phyloP scores from a whole-genome alignment of 2,888 invertebrate species.

The Pilophorus perplexus region DNA sequence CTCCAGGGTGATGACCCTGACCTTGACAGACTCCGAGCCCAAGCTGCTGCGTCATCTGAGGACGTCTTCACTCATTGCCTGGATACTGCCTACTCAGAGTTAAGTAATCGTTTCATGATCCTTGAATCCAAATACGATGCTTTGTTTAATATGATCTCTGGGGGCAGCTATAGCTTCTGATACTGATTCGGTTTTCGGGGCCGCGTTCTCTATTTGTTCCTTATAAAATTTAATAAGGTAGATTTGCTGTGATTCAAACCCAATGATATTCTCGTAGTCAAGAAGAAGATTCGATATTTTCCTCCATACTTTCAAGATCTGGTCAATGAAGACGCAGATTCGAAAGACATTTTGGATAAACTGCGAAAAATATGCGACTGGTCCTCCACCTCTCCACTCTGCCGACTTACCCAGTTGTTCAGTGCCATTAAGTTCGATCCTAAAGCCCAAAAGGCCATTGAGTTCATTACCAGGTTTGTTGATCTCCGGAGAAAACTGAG shows the following conservation, averaged over 20 bases:
- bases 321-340: neutral
- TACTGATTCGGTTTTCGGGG: no score
- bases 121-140: no score
- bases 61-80: no score
- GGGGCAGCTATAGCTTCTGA: no score
- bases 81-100: no score
- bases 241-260: neutral
- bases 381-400: neutral
- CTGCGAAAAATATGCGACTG: conserved; percentile 3
- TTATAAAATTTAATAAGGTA: no score
- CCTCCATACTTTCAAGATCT: neutral
- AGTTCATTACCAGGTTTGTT: conserved; percentile 9
- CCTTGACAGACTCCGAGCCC: no score
- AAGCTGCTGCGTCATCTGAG: no score
- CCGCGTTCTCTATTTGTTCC: no score
- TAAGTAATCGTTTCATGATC: no score
- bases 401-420: neutral
- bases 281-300: neutral
- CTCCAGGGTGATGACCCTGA: no score
- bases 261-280: neutral
- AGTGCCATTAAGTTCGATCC: conserved; percentile 23
- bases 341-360: conserved; percentile 1
- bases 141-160: no score
- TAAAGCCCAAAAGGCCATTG: conserved; percentile 1
- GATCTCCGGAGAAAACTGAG: neutral